These are phyloP conservation scores for Agriopis marginaria DNA, from an alignment of 2,888 invertebrate genomes.

Conservation along the genomic window DNA sequence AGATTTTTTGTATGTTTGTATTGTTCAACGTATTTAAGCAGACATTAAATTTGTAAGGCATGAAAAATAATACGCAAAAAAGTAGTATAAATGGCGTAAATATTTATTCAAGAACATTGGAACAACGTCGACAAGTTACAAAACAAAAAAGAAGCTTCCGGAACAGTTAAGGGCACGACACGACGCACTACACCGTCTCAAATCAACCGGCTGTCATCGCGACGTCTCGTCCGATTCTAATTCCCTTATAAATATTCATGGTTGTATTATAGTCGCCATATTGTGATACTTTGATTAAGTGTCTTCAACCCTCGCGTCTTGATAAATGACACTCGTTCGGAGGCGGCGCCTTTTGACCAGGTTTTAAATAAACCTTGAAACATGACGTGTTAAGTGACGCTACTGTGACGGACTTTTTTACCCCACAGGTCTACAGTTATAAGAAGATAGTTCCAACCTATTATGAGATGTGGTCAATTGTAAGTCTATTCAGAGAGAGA, in stretches of 20 bases:
- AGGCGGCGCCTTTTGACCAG: slow-evolving; percentile 53
- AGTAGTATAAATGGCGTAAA: neutral
- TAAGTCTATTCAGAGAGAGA: neutral
- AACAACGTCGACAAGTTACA: slow-evolving; percentile 18
- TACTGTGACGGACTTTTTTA: slow-evolving; percentile 31
- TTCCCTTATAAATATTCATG: slow-evolving; percentile 83
- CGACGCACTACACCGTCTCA: slow-evolving; percentile 63
- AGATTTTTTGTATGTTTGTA: no score
- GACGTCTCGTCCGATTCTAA: slow-evolving; percentile 65
- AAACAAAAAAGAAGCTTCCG: slow-evolving; percentile 51
- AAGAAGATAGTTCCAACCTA: neutral
- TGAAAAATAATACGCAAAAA: neutral
- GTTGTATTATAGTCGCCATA: slow-evolving; percentile 71
- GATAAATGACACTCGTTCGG: slow-evolving; percentile 66
- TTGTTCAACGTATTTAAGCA: neutral
- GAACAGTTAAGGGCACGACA: slow-evolving; percentile 62
- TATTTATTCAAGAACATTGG: slow-evolving; percentile 8
- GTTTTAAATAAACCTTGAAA: slow-evolving; percentile 38
- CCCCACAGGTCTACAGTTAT: slow-evolving; percentile 3
- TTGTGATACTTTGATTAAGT: slow-evolving; percentile 85
- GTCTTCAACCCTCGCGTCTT: slow-evolving; percentile 66
- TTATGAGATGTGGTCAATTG: neutral
- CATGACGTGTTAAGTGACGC: slow-evolving; percentile 30
- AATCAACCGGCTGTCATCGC: slow-evolving; percentile 62
- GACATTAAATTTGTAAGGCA: neutral